These are phyloP conservation scores for Clupea harengus DNA, from an alignment of 2,113 vertebrate genomes.

Conservation along the genomic window DNA sequence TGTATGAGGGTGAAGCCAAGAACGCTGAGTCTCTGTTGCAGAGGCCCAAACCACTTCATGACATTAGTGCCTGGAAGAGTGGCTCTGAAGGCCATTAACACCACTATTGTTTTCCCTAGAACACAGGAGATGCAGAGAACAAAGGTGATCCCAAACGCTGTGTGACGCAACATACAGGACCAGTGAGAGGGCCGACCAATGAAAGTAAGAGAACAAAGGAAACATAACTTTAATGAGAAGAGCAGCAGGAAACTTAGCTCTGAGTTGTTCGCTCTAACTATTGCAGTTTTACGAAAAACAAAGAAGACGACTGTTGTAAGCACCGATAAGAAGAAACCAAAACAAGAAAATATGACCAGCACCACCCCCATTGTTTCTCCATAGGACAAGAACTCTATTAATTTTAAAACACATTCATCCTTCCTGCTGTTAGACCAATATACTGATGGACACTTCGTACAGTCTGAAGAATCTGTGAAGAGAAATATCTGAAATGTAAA, in stretches of 20 bases:
- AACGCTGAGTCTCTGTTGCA: conserved; percentile 55
- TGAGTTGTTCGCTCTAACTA: conserved; percentile 55
- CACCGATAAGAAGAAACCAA: conserved; percentile 53
- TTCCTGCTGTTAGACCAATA: conserved; percentile 49
- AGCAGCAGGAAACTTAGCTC: not conserved
- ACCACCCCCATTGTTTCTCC: conserved; percentile 59
- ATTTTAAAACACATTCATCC: conserved; percentile 57
- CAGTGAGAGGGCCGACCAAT: not conserved
- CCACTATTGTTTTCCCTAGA: conserved; percentile 64
- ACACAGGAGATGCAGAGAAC: conserved; percentile 25
- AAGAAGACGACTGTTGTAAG: conserved; percentile 57
- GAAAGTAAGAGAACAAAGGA: not conserved
- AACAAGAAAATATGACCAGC: conserved; percentile 51
- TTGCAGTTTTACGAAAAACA: conserved; percentile 56
- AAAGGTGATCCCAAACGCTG: no score
- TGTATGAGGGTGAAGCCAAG: conserved; percentile 57
- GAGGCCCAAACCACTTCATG: conserved; percentile 65
- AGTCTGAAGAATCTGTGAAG: not conserved
- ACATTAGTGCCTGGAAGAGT: conserved; percentile 52
- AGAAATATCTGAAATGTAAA: not conserved
- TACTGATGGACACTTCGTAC: not conserved
- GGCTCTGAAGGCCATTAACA: conserved; percentile 26
- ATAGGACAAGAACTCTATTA: conserved; percentile 59
- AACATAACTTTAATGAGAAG: not conserved
- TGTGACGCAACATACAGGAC: conserved; percentile 3